A percentile compares a stretch with the other conserved stretches of the same genome.
phyloP scores from a whole-genome alignment of 2,113 vertebrate genomes.

The Oriolus oriolus region DNA sequence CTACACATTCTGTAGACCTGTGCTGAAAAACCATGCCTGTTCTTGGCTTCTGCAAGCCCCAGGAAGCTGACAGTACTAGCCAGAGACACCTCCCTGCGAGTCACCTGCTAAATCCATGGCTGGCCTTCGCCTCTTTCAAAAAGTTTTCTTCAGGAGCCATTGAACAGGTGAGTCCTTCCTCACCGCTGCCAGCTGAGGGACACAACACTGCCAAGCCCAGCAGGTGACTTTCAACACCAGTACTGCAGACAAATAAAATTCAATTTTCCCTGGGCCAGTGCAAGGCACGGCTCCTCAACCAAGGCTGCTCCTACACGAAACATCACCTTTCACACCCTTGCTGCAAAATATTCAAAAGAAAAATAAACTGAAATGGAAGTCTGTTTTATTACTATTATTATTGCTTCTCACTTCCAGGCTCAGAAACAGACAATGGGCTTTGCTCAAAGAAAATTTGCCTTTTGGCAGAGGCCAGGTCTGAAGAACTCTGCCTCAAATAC shows the following conservation, averaged over 20 bases:
- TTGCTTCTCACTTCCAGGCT: neutral
- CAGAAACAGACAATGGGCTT: neutral
- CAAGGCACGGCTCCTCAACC: neutral
- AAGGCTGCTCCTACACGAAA: neutral
- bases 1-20: neutral
- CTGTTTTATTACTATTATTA: neutral
- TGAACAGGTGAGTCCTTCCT: neutral
- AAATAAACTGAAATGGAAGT: neutral
- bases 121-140: neutral
- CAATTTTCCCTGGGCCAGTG: neutral
- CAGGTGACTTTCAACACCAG: neutral
- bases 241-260: neutral
- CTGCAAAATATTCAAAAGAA: neutral
- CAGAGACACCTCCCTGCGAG: neutral
- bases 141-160: neutral
- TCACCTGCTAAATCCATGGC: neutral
- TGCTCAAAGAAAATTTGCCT: neutral
- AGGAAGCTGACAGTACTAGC: neutral
- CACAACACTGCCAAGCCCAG: neutral
- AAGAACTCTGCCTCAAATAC: neutral
- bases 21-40: neutral
- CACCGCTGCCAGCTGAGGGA: neutral
- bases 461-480: neutral
- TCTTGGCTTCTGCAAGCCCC: neutral
- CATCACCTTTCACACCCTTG: neutral